phyloP scores from a whole-genome alignment of 2,797 vertebrate species.

The Prionace glauca region DNA sequence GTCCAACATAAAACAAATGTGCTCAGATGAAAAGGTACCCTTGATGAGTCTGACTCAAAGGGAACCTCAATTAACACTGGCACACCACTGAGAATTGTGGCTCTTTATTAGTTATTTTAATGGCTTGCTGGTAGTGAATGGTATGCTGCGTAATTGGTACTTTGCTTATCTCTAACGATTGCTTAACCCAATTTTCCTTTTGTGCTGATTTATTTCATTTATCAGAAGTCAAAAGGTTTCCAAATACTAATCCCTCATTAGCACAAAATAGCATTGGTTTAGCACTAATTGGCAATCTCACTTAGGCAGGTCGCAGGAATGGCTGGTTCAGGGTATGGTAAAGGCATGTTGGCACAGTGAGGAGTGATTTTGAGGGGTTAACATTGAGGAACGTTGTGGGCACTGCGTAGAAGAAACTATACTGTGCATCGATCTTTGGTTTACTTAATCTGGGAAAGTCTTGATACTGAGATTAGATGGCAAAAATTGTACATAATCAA shows the following conservation, averaged over 20 bases:
- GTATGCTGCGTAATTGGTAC: conserved; percentile 6
- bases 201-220: conserved; percentile 27
- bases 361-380: no score
- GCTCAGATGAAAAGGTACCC: conserved; percentile 3
- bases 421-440: neutral
- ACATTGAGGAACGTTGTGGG: neutral
- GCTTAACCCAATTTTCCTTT: conserved; percentile 28
- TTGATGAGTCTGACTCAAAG: conserved; percentile 13
- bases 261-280: conserved; percentile 3
- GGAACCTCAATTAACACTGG: conserved; percentile 10
- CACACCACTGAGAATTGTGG: conserved; percentile 19
- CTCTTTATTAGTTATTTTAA: conserved; percentile 25
- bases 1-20: neutral
- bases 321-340: neutral
- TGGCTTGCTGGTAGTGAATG: conserved; percentile 19
- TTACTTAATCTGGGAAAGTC: neutral
- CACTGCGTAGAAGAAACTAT: neutral
- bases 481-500: neutral
- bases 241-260: conserved; percentile 29
- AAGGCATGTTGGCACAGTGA: neutral
- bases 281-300: conserved; percentile 21
- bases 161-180: conserved; percentile 29
- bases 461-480: neutral
- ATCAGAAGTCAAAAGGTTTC: conserved; percentile 27
- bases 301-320: neutral